These are phyloP conservation scores for Lordiphosa stackelbergi DNA, from an alignment of 1,140 invertebrate genomes.

Conservation along the genomic window DNA sequence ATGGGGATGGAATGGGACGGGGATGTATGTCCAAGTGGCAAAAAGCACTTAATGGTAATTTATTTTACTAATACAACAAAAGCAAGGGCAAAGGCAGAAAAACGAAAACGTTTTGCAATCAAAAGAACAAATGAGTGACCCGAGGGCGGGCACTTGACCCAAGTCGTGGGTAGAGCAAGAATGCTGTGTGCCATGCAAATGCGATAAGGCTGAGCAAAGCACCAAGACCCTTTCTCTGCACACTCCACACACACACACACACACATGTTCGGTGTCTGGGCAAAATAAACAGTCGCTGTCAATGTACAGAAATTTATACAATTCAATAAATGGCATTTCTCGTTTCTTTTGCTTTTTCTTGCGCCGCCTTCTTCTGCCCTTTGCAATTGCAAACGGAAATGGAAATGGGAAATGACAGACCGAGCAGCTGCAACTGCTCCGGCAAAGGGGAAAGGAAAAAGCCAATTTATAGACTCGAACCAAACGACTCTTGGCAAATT, in stretches of 20 bases:
- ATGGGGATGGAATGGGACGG: too few relatives aligned
- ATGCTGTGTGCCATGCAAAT: constrained; percentile 60
- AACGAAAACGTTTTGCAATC: constrained; percentile 68
- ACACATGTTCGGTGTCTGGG: constrained; percentile 34
- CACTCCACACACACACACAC: constrained; percentile 18
- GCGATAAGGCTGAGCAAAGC: constrained; percentile 70
- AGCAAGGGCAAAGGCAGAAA: constrained; percentile 39
- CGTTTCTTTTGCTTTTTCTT: constrained; percentile 47
- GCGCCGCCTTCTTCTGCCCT: constrained; percentile 34
- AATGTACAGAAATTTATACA: constrained; percentile 75
- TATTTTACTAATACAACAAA: constrained; percentile 76
- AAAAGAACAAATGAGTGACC: constrained; percentile 75
- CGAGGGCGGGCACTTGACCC: constrained; percentile 67
- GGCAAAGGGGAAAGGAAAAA: constrained; percentile 54
- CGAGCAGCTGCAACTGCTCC: constrained; percentile 39
- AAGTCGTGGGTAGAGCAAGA: constrained; percentile 18
- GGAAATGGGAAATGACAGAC: constrained; percentile 61
- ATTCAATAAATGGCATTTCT: constrained; percentile 76
- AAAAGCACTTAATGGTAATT: constrained; percentile 76
- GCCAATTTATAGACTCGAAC: constrained; percentile 69
- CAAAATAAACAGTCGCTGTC: constrained; percentile 72
- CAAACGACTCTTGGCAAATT: constrained; percentile 41
- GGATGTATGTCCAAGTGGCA: constrained; percentile 48
- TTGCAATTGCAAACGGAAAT: constrained; percentile 72
- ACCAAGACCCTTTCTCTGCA: constrained; percentile 20